Base-by-base conservation (phyloP, 2,888 invertebrate species). In the Mesorhabditis belari region DNA sequence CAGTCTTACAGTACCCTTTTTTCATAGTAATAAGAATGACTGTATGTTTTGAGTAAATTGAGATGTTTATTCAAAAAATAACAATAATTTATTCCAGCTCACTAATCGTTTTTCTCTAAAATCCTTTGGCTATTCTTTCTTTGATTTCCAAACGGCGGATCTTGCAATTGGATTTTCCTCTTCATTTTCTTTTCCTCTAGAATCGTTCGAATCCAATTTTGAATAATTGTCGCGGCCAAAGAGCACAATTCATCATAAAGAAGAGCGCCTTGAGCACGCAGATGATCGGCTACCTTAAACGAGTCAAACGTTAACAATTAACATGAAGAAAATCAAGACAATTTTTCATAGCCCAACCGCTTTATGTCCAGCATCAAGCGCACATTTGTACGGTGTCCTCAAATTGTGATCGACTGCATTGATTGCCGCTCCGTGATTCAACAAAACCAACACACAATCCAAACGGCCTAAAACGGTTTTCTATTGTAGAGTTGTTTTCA, bases 381-480 rank as follows among this genome's bases (percentile, higher is more conserved):
- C 75, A 44, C 64, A 67, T 57, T 76, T 69, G 26, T 72, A 55
- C 3, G 77, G 73, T 1, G 76, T 77, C 17, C 55, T 58, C 17
- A 58, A 52, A 9, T 59, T 50, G n/a, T 63, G 56, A 58, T 76
- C 75, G 3, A 64, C 19, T 6, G 67, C 67, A 55, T 67, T 66
- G 5, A 75, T 61, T 4, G 69, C 70, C 26, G 69, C 68, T 17
- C 71, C 69, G 27, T 61, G 62, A 24, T 67, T 61, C n/a, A 66
- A 21, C 19, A 71, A 57, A 1, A 62, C 60, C 12, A 69, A 49
- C 6, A 71, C 69, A 51, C 71, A 71, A 25, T 67, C 71, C 50
- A 69, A 49, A 27, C 51, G 51, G 21, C 51, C 51, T 50, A 9
- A 19, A 21, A 9, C 9, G 21, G 24, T 24, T 24, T n/a, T 17